Conservation (phyloP, 2,113 vertebrate species). For the Gobius niger region DNA sequence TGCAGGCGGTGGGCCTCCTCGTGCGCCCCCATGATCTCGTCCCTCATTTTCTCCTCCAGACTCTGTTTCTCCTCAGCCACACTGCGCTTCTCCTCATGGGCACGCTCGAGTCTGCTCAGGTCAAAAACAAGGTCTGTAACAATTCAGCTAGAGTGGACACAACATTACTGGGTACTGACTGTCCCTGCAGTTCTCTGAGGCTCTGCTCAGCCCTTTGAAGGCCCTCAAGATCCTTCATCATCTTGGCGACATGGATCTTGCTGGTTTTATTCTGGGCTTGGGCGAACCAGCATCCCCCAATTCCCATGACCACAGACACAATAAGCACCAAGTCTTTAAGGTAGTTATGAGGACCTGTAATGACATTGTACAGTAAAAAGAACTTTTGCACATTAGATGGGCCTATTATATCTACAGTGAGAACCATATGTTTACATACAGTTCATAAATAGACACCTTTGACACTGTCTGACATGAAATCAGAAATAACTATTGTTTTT, state of each 20-base stretch:
- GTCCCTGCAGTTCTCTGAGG: constrained; percentile 91
- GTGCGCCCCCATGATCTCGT: constrained; percentile 93
- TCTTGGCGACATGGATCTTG: constrained; percentile 90
- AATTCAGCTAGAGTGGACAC: neutral
- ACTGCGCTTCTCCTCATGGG: constrained; percentile 94
- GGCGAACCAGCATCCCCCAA: constrained; percentile 97
- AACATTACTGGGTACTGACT: constrained; percentile 71
- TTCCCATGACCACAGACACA: constrained; percentile 93
- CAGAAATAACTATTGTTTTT: no score
- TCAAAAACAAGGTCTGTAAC: neutral
- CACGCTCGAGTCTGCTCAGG: constrained; percentile 84
- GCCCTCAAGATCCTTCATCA: constrained; percentile 98
- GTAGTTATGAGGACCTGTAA: constrained; percentile 92
- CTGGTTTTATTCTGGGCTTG: constrained; percentile 90
- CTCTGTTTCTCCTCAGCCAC: constrained; percentile 95
- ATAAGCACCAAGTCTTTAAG: constrained; percentile 96
- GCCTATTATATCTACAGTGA: no score
- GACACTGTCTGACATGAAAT: no score
- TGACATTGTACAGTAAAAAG: neutral
- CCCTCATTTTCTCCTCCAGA: constrained; percentile 94
- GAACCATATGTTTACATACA: no score
- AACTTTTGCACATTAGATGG: neutral
- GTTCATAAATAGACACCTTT: no score
- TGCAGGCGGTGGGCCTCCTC: constrained; percentile 89
- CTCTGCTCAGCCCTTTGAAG: constrained; percentile 93